Evolutionary conservation across 2,888 invertebrate genomes (phyloP).

Genomic region (Lordiphosa andalusiaca): DNA sequence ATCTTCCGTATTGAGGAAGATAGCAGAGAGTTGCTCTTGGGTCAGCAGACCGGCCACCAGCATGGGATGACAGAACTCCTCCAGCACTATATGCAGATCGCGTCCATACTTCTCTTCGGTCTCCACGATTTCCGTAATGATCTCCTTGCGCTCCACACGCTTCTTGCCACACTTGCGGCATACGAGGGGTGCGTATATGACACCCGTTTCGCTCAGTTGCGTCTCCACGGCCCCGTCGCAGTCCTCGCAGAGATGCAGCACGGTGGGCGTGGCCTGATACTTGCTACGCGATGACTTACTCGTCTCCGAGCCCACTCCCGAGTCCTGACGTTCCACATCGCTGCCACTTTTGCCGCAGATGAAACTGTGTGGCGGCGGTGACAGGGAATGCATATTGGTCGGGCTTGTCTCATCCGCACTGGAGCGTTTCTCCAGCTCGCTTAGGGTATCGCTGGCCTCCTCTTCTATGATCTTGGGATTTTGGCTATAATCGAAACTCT

Average conservation of each 20-base stretch:
- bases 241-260: constrained; percentile 89
- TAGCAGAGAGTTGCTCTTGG: constrained; percentile 94
- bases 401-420: constrained; percentile 36
- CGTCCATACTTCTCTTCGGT: constrained; percentile 97
- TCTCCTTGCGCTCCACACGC: constrained; percentile 94
- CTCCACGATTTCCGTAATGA: constrained; percentile 96
- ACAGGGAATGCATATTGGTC: constrained; percentile 83
- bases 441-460: constrained; percentile 84
- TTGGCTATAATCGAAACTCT: constrained; percentile 84
- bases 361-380: constrained; percentile 69
- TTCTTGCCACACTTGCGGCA: constrained; percentile 94
- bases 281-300: constrained; percentile 91
- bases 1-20: constrained; percentile 96
- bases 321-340: constrained; percentile 94
- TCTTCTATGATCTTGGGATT: constrained; percentile 82
- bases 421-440: constrained; percentile 83
- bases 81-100: constrained; percentile 94
- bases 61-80: constrained; percentile 96
- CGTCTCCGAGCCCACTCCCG: constrained; percentile 95
- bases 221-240: constrained; percentile 91
- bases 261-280: constrained; percentile 81
- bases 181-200: constrained; percentile 88
- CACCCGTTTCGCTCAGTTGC: constrained; percentile 86
- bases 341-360: constrained; percentile 61
- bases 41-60: constrained; percentile 93